Conservation (phyloP, 2,797 vertebrate species). For the Cottoperca gobio region DNA sequence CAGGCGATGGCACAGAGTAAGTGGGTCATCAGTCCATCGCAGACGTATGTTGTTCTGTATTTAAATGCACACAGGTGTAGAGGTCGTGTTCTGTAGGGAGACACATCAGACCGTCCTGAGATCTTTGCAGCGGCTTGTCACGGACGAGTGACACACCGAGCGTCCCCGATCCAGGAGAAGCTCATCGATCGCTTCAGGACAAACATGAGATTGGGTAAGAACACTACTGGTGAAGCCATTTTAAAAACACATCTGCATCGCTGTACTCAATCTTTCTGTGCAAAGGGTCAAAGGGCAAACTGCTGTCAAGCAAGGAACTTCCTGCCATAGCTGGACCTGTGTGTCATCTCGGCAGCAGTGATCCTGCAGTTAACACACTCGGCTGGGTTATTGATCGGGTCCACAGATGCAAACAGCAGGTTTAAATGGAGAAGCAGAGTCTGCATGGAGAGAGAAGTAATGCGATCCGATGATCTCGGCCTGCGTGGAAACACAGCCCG, state of each 20-base stretch:
- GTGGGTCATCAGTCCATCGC: conserved; percentile 34
- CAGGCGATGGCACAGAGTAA: conserved; percentile 44
- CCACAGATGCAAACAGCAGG: conserved; percentile 69
- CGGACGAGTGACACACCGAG: conserved; percentile 47
- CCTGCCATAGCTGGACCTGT: background rate
- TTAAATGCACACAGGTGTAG: too few species aligned
- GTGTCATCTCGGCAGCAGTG: conserved; percentile 38
- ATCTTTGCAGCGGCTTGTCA: conserved; percentile 40
- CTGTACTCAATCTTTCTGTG: conserved; percentile 14
- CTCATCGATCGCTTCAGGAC: conserved; percentile 52
- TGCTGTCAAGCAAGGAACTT: conserved; percentile 21
- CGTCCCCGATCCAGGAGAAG: conserved; percentile 50
- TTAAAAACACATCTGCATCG: conserved; percentile 34
- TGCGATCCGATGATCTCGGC: conserved; percentile 58
- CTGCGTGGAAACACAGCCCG: conserved; percentile 32
- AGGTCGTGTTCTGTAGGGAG: conserved; percentile 63
- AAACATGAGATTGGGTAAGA: conserved; percentile 21
- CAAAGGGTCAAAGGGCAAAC: conserved; percentile 34
- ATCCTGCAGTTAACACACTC: conserved; percentile 66
- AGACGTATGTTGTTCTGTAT: too few species aligned
- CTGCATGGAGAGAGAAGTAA: conserved; percentile 60
- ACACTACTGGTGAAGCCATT: conserved; percentile 30
- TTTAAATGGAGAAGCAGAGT: conserved; percentile 63
- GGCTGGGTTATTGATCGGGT: conserved; percentile 74
- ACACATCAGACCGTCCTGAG: conserved; percentile 36